Percentiles rank a stretch among this genome's conserved stretches.
Conservation (phyloP, 2,113 vertebrate genomes). For the Epinephelus lanceolatus region DNA sequence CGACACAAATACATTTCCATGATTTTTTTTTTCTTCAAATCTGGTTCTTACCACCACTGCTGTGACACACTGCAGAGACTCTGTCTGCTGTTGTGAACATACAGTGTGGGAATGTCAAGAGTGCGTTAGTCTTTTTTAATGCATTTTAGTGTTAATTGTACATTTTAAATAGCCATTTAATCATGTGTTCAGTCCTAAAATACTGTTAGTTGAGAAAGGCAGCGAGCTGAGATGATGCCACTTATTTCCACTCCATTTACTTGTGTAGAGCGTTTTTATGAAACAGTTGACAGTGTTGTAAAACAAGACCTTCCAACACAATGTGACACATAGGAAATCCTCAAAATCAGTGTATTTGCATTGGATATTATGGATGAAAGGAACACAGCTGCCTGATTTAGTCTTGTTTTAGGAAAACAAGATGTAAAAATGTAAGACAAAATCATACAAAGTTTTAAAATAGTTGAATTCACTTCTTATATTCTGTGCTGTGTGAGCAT, state of each 20-base stretch:
- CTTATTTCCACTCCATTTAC: slow-evolving; percentile 43
- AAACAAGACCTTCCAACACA: slow-evolving; percentile 10
- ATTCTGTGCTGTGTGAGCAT: neutral
- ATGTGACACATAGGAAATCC: neutral
- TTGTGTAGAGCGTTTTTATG: slow-evolving; percentile 18
- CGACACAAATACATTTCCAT: slow-evolving; percentile 66
- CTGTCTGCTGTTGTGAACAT: slow-evolving; percentile 4
- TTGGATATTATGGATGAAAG: slow-evolving; percentile 2
- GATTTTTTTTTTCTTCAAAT: slow-evolving; percentile 41
- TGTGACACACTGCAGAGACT: slow-evolving; percentile 14
- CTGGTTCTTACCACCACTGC: slow-evolving; percentile 19
- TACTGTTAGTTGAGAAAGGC: slow-evolving; percentile 20
- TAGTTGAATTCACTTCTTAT: neutral
- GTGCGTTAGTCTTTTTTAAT: neutral
- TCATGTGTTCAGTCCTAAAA: slow-evolving; percentile 1
- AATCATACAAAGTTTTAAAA: no score
- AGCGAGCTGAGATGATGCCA: slow-evolving; percentile 15
- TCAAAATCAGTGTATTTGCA: neutral
- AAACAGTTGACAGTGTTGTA: neutral
- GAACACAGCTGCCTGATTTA: neutral
- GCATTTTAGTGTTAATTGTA: neutral
- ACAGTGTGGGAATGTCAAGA: neutral
- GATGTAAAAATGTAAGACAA: neutral
- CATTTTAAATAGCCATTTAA: slow-evolving; percentile 14
- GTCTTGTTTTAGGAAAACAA: neutral